Evolutionary conservation across 1,140 invertebrate genomes (phyloP).

Genomic region (Epicauta chinensis): DNA sequence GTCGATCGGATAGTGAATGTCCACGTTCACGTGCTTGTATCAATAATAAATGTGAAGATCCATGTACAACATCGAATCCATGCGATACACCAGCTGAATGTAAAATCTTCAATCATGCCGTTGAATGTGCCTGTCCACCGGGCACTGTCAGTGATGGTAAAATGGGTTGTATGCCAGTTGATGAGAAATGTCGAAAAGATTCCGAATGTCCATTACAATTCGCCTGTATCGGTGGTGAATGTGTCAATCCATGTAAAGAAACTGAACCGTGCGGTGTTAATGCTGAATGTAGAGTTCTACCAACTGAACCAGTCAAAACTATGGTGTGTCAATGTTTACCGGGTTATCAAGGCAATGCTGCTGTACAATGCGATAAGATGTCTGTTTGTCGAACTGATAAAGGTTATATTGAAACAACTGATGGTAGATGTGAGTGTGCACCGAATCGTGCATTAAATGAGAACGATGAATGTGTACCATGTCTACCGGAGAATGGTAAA

Average conservation of each 20-base stretch:
- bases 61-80: constrained; percentile 58
- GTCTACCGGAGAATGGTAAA: constrained; percentile 62
- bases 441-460: constrained; percentile 68
- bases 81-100: constrained; percentile 68
- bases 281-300: constrained; percentile 70
- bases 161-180: constrained; percentile 57
- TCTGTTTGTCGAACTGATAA: constrained; percentile 61
- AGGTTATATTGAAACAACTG: constrained; percentile 60
- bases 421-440: constrained; percentile 69
- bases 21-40: constrained; percentile 69
- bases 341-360: constrained; percentile 76
- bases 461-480: constrained; percentile 68
- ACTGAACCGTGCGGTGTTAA: constrained; percentile 77
- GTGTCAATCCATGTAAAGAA: constrained; percentile 75
- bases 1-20: constrained; percentile 68
- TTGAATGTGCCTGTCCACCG: constrained; percentile 71
- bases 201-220: constrained; percentile 74
- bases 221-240: constrained; percentile 74
- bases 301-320: constrained; percentile 75
- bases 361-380: constrained; percentile 64
- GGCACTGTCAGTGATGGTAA: constrained; percentile 63
- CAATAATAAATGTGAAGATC: constrained; percentile 71
- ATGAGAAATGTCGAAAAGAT: constrained; percentile 64
- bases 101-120: constrained; percentile 65
- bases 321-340: constrained; percentile 85